A percentile compares a stretch with the other conserved stretches of the same genome.
These are phyloP conservation scores for Luscinia luscinia DNA, from an alignment of 2,797 vertebrate species.

Conservation along the genomic window DNA sequence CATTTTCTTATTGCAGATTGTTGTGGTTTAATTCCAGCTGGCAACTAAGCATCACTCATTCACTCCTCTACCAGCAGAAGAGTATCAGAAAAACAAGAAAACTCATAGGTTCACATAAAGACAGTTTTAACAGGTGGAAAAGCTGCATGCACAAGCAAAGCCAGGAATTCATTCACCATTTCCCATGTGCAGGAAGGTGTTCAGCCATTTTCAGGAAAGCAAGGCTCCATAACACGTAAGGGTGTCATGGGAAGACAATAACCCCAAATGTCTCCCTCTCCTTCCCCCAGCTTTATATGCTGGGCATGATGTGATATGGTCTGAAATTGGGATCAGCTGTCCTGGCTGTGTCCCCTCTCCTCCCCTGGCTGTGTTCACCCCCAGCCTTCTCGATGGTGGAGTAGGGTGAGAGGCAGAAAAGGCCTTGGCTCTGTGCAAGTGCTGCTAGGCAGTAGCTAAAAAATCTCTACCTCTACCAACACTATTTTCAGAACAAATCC, in stretches of 20 bases:
- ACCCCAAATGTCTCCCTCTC: background rate
- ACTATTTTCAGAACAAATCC: background rate
- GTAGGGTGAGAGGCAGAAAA: background rate
- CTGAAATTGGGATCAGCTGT: background rate
- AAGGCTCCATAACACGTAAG: accelerated
- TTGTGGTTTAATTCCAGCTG: background rate
- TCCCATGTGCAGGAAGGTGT: too few relatives aligned
- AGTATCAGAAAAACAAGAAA: background rate
- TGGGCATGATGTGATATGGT: background rate
- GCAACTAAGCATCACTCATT: background rate
- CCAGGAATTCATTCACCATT: background rate
- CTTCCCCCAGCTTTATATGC: background rate
- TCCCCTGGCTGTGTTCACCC: background rate
- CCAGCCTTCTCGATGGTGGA: accelerated
- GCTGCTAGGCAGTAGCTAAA: background rate
- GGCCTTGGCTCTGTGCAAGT: background rate
- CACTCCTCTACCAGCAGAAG: background rate
- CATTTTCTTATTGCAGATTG: background rate
- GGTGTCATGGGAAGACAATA: background rate
- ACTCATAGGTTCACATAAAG: background rate
- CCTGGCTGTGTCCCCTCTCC: background rate
- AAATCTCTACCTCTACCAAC: background rate
- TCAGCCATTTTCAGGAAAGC: background rate
- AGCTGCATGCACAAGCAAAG: background rate
- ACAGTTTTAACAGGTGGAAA: background rate